A percentile compares a stretch with the other conserved stretches of the same genome.
Conservation (phyloP, 2,797 vertebrate species). For the Orientallactaga sibirica region DNA sequence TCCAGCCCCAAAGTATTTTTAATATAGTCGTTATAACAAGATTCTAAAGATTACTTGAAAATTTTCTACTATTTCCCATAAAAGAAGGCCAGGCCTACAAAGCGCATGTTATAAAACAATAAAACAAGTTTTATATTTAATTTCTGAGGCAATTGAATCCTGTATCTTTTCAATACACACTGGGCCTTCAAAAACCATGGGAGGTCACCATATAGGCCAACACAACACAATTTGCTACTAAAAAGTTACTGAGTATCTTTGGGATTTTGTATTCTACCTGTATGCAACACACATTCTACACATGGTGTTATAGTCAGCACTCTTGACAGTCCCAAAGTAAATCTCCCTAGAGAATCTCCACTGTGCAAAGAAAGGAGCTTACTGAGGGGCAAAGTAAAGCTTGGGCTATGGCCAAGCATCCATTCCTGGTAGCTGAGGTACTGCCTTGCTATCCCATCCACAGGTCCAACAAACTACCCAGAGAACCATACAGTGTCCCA, state of each 20-base stretch:
- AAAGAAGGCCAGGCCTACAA: background rate
- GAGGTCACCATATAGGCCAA: background rate
- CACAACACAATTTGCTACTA: background rate
- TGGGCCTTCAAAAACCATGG: rapidly evolving
- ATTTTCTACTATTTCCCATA: background rate
- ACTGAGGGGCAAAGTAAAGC: background rate
- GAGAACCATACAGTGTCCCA: background rate
- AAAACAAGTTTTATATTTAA: background rate
- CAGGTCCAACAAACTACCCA: background rate
- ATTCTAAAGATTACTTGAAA: slow-evolving; percentile 15
- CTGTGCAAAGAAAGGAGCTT: background rate
- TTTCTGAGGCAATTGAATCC: background rate
- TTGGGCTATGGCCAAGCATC: background rate
- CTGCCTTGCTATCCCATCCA: no score
- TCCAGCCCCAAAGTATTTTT: background rate
- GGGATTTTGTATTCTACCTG: background rate
- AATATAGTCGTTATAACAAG: background rate
- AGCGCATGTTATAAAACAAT: background rate
- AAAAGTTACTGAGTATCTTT: background rate
- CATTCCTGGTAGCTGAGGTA: background rate
- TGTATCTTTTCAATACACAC: background rate
- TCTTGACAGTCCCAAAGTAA: background rate
- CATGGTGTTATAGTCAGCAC: background rate
- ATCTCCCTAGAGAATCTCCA: background rate
- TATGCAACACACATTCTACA: background rate